Evolutionary conservation across 1,140 invertebrate genomes (phyloP).

Genomic region (Samia ricini): DNA sequence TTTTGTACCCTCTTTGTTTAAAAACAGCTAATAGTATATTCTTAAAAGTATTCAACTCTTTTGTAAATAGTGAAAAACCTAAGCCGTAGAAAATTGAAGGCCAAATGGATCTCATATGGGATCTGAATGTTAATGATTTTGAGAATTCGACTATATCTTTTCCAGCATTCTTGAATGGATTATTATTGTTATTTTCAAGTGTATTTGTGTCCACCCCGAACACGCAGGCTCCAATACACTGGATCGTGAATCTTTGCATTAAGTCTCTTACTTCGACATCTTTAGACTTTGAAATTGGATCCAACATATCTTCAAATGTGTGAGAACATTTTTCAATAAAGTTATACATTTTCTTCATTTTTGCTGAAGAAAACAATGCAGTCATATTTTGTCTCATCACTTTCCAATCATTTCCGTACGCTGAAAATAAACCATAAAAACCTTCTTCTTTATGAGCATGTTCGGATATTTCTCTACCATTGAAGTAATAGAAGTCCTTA

Average conservation of each 20-base stretch:
- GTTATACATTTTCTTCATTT: conserved; percentile 79
- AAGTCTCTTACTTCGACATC: conserved; percentile 60
- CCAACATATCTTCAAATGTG: conserved; percentile 51
- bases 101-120: conserved; percentile 26
- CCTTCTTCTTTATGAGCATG: conserved; percentile 62
- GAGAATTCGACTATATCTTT: conserved; percentile 34
- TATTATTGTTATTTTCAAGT: conserved; percentile 45
- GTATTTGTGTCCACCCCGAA: conserved; percentile 79
- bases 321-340: conserved; percentile 60
- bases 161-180: conserved; percentile 74
- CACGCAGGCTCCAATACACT: conserved; percentile 78
- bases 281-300: conserved; percentile 21
- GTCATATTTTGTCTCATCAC: conserved; percentile 77
- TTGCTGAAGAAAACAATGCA: conserved; percentile 79
- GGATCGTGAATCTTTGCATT: conserved; percentile 75
- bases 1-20: conserved; percentile 17
- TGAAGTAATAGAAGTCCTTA: conserved; percentile 76
- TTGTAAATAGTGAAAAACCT: conserved; percentile 31
- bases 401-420: conserved; percentile 76
- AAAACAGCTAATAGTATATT: conserved; percentile 5
- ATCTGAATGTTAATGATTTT: conserved; percentile 4
- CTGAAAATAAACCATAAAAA: conserved; percentile 54
- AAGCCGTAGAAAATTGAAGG: conserved; percentile 33
- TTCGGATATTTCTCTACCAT: conserved; percentile 62
- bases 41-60: background rate